Percentiles rank a stretch among this genome's conserved stretches.
Evolutionary conservation across 2,888 invertebrate species (phyloP).

Genomic region (Melipona beecheii): DNA sequence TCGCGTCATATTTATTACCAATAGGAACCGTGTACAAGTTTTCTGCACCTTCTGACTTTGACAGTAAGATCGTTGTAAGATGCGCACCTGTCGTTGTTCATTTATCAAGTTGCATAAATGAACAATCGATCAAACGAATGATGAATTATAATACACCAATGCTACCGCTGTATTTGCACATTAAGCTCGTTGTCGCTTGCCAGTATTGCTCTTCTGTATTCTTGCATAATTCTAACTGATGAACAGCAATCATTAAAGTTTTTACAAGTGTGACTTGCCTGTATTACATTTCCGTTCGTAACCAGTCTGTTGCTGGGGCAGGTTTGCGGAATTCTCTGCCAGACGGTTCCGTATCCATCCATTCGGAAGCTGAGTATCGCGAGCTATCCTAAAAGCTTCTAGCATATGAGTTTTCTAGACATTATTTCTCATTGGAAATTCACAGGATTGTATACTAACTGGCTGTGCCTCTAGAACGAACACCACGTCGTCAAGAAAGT

Average conservation of each 20-base stretch:
- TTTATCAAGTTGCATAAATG: conserved; percentile 40
- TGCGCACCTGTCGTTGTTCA: conserved; percentile 65
- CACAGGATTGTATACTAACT: conserved; percentile 48
- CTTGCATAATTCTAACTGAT: conserved; percentile 79
- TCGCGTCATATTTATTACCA: conserved; percentile 64
- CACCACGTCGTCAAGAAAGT: conserved; percentile 96
- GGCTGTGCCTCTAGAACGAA: conserved; percentile 88
- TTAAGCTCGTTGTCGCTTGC: conserved; percentile 81
- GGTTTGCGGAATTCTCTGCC: not conserved
- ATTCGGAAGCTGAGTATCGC: conserved; percentile 48
- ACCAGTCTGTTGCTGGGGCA: not conserved
- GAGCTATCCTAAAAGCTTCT: conserved; percentile 61
- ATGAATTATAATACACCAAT: conserved; percentile 76
- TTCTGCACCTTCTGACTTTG: conserved; percentile 63
- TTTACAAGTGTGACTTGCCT: conserved; percentile 81
- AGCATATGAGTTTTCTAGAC: conserved; percentile 1
- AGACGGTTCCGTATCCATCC: conserved; percentile 5
- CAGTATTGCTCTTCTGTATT: conserved; percentile 82
- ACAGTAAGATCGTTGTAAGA: conserved; percentile 69
- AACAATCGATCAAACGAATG: conserved; percentile 33
- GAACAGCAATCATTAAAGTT: conserved; percentile 79
- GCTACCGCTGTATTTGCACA: conserved; percentile 81
- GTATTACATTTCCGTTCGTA: conserved; percentile 24
- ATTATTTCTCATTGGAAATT: conserved; percentile 2
- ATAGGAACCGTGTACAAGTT: conserved; percentile 60